phyloP scores from a whole-genome alignment of 2,113 vertebrate species.

The Plecotus auritus region DNA sequence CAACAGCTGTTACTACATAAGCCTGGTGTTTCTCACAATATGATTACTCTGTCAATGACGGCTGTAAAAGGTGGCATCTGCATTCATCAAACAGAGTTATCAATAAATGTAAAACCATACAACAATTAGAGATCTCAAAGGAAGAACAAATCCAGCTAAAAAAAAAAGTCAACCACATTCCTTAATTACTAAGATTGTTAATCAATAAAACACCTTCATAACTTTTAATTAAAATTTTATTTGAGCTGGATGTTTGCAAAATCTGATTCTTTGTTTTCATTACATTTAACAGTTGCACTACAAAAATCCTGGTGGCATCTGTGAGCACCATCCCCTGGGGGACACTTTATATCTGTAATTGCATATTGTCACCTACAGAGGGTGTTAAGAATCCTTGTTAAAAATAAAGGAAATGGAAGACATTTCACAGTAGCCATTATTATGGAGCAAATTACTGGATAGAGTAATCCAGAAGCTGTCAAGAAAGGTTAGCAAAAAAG shows the following conservation, averaged over 20 bases:
- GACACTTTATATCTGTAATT: slow-evolving; percentile 94
- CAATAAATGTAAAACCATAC: slow-evolving; percentile 90
- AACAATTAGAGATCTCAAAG: slow-evolving; percentile 94
- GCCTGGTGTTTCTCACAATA: slow-evolving; percentile 93
- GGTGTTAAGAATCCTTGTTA: slow-evolving; percentile 98
- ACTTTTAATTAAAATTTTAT: slow-evolving; percentile 95
- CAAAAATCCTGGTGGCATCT: slow-evolving; percentile 87
- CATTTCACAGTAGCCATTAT: slow-evolving; percentile 94
- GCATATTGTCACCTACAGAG: slow-evolving; percentile 99
- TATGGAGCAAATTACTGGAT: slow-evolving; percentile 94
- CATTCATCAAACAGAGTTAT: slow-evolving; percentile 96
- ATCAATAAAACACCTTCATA: slow-evolving; percentile 94
- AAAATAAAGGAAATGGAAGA: slow-evolving; percentile 87
- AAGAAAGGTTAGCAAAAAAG: slow-evolving; percentile 93
- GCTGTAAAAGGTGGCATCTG: slow-evolving; percentile 92
- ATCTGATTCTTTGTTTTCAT: slow-evolving; percentile 84
- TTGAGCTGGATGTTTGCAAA: slow-evolving; percentile 86
- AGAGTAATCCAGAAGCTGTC: slow-evolving; percentile 97
- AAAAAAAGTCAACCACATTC: slow-evolving; percentile 82
- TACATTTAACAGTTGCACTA: slow-evolving; percentile 82
- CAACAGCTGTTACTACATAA: slow-evolving; percentile 96
- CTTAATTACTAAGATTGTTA: slow-evolving; percentile 94
- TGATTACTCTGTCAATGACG: slow-evolving; percentile 97
- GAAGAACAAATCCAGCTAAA: slow-evolving; percentile 86
- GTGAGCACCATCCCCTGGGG: slow-evolving; percentile 85